Conservation (phyloP, 1,140 invertebrate genomes). For the Cyphomyrmex costatus region DNA sequence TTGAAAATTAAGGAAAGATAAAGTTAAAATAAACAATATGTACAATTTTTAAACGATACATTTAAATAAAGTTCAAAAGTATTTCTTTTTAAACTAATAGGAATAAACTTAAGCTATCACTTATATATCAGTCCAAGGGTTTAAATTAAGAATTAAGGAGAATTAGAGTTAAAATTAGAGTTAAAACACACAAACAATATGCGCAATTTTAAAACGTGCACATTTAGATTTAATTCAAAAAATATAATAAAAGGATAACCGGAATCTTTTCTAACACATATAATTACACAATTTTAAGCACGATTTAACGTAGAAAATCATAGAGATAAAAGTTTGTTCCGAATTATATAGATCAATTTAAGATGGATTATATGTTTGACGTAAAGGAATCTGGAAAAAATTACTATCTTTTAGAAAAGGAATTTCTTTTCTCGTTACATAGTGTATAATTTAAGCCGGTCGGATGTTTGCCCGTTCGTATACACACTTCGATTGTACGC, state of each 20-base stretch:
- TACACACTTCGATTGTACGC: not conserved
- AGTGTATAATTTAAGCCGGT: conserved; percentile 21
- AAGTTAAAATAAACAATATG: not conserved
- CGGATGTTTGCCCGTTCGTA: not conserved
- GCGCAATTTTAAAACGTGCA: not conserved
- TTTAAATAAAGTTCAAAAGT: not conserved
- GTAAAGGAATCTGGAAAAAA: conserved; percentile 22
- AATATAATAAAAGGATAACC: not conserved
- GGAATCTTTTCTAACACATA: not conserved
- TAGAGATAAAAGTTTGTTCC: not conserved
- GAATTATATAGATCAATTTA: conserved; percentile 19
- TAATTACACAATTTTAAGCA: conserved; percentile 11
- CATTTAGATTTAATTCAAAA: not conserved
- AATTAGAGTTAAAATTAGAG: conserved; percentile 5
- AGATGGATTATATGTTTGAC: not conserved
- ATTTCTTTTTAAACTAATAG: not conserved
- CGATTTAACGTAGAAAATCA: conserved; percentile 13
- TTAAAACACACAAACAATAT: not conserved
- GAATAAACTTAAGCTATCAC: not conserved
- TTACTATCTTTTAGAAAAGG: not conserved
- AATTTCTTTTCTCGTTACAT: conserved; percentile 12
- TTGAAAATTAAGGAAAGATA: not conserved
- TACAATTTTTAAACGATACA: not conserved
- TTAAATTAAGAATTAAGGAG: not conserved
- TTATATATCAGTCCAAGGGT: not conserved